Conservation (phyloP, 1,140 invertebrate species). For the Carposina sasakii region DNA sequence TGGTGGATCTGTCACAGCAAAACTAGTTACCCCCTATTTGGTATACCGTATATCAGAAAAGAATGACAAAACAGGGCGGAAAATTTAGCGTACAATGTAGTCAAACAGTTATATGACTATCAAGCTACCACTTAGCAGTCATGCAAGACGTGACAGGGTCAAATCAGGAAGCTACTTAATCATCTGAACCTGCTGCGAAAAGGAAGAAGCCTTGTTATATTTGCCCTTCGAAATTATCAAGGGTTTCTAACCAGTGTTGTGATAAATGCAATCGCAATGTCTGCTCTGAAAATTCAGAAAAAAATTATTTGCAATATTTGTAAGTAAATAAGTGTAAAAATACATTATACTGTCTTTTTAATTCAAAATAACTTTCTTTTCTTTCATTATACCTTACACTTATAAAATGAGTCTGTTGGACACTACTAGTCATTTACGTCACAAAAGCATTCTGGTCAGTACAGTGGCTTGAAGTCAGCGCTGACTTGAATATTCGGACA, state of each 20-base stretch:
- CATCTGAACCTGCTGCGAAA: too few relatives aligned
- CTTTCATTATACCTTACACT: not conserved
- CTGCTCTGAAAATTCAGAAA: conserved; percentile 13
- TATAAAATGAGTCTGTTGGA: not conserved
- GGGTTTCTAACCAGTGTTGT: too few relatives aligned
- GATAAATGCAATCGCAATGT: conserved; percentile 21
- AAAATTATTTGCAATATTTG: conserved; percentile 9
- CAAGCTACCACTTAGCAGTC: conserved; percentile 36
- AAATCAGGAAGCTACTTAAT: conserved; percentile 20
- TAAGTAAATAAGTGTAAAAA: not conserved
- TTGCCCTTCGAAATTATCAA: too few relatives aligned
- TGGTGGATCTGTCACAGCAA: conserved; percentile 19
- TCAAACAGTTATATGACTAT: conserved; percentile 20
- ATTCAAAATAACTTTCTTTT: not conserved
- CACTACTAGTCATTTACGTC: not conserved
- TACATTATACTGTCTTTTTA: not conserved
- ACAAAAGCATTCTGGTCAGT: not conserved
- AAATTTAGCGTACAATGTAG: conserved; percentile 14
- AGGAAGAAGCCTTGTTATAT: too few relatives aligned
- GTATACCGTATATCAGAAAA: conserved; percentile 5
- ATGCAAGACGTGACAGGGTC: conserved; percentile 28
- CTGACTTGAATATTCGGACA: conserved; percentile 8
- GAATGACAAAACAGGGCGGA: conserved; percentile 9
- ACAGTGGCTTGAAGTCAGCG: conserved; percentile 1
- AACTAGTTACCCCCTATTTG: conserved; percentile 6